These are phyloP conservation scores for Drosophila trichaetosa DNA, from an alignment of 2,888 invertebrate genomes.

Conservation along the genomic window DNA sequence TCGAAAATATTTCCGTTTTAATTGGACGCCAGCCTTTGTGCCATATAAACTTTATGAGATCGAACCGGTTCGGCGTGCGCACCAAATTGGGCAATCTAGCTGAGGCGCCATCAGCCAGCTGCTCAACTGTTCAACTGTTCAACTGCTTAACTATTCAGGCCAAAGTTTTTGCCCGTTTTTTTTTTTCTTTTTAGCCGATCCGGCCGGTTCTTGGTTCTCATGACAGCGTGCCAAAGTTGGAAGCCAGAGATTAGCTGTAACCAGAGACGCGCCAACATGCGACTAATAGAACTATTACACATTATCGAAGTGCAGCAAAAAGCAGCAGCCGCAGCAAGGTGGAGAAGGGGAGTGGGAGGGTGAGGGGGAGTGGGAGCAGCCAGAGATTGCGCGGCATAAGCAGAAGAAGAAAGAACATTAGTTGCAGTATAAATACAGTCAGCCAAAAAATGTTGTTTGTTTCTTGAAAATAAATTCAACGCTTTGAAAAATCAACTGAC, in stretches of 20 bases:
- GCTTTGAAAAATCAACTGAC: no score
- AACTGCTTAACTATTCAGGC: conserved; percentile 57
- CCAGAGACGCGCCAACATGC: conserved; percentile 76
- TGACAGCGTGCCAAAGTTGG: conserved; percentile 73
- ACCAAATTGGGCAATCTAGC: conserved; percentile 72
- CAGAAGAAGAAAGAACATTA: background rate
- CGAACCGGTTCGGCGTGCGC: conserved; percentile 65
- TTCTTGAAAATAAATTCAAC: background rate
- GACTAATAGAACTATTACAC: conserved; percentile 79
- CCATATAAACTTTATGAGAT: conserved; percentile 56
- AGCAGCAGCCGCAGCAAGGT: conserved; percentile 5
- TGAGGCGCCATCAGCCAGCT: conserved; percentile 64
- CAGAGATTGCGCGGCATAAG: background rate
- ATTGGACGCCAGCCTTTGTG: conserved; percentile 56
- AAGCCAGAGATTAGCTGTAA: conserved; percentile 78
- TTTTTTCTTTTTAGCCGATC: conserved; percentile 16
- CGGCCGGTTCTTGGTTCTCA: conserved; percentile 61
- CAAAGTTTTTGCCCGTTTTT: conserved; percentile 33
- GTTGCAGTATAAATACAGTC: background rate
- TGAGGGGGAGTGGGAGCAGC: background rate
- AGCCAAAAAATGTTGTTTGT: background rate
- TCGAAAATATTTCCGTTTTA: conserved; percentile 64
- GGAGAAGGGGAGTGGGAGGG: background rate
- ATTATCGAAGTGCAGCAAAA: conserved; percentile 62
- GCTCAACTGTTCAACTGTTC: conserved; percentile 25